phyloP scores from a whole-genome alignment of 2,888 invertebrate species.

The Fragum sueziense region DNA sequence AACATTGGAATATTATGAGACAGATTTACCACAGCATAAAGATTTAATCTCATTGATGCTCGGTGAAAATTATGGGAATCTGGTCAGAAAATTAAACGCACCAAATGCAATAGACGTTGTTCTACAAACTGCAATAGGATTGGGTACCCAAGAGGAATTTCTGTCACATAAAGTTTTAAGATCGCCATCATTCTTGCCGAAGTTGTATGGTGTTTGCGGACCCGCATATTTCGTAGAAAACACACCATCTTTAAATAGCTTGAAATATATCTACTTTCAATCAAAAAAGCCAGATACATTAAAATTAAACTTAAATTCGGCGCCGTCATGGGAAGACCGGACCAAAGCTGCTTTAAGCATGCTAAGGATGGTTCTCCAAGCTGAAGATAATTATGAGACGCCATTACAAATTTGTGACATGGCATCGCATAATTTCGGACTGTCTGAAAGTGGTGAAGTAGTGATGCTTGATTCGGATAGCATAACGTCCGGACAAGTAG shows the following conservation, averaged over 20 bases:
- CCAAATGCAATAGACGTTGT: constrained; percentile 5
- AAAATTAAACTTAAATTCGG: constrained; percentile 65
- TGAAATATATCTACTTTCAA: constrained; percentile 10
- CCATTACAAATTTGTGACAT: constrained; percentile 87
- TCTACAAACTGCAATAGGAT: neutral
- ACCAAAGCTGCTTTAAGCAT: constrained; percentile 83
- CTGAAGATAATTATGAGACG: constrained; percentile 85
- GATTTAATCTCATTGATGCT: neutral
- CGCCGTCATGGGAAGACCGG: constrained; percentile 64
- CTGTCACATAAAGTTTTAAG: neutral
- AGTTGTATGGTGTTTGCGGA: constrained; percentile 87
- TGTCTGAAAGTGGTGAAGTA: constrained; percentile 80
- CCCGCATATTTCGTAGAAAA: constrained; percentile 87
- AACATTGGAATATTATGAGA: constrained; percentile 6
- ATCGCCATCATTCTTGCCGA: constrained; percentile 86
- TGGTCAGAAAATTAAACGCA: neutral
- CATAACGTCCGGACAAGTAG: constrained; percentile 79
- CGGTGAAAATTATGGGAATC: neutral
- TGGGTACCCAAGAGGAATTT: constrained; percentile 11
- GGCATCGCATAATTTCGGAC: constrained; percentile 87
- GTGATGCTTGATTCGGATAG: constrained; percentile 87
- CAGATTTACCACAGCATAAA: neutral
- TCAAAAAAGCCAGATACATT: constrained; percentile 49
- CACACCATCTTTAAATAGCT: constrained; percentile 78
- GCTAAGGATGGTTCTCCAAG: constrained; percentile 85